Conservation (phyloP, 2,113 vertebrate species). For the Myrmecobius fasciatus region DNA sequence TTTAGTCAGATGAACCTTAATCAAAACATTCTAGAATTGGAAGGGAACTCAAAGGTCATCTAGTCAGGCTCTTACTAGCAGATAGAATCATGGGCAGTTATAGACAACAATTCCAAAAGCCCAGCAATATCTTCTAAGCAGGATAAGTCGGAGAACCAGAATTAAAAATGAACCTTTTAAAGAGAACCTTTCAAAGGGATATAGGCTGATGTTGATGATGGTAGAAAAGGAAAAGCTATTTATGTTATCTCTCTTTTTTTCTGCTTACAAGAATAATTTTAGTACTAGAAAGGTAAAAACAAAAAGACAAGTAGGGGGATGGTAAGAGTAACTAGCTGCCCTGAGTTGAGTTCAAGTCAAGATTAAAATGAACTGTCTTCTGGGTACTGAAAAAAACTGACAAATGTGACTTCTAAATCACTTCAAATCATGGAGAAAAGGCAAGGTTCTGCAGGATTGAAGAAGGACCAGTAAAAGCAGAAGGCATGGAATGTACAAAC, state of each 20-base stretch:
- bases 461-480: background rate
- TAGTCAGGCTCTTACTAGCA: background rate
- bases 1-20: background rate
- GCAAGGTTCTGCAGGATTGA: background rate
- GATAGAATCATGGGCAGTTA: background rate
- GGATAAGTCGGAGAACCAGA: too few species aligned
- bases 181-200: background rate
- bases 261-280: background rate
- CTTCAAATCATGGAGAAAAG: background rate
- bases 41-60: background rate
- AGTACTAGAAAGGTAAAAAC: background rate
- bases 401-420: background rate
- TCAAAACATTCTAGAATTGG: background rate
- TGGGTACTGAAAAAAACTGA: background rate
- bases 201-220: background rate
- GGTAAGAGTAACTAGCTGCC: background rate
- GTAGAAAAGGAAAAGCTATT: background rate
- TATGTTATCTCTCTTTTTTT: background rate
- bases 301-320: background rate
- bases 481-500: background rate
- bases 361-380: background rate
- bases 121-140: background rate
- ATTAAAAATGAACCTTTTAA: background rate
- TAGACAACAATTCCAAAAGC: background rate
- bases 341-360: background rate